phyloP scores from a whole-genome alignment of 1,140 invertebrate genomes.

The Dendroctonus ponderosae region DNA sequence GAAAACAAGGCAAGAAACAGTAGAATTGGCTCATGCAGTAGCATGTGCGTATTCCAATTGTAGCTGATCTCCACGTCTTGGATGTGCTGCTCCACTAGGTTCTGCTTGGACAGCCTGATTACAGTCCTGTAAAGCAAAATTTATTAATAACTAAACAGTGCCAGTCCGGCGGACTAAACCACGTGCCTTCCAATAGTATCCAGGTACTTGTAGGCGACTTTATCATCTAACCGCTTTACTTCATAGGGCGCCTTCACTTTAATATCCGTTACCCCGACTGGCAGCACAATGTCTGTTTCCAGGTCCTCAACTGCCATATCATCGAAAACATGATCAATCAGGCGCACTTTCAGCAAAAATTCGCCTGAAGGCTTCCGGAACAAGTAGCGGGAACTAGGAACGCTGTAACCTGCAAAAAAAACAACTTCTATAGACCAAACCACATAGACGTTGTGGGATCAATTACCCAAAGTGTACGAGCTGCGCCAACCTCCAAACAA shows the following conservation, averaged over 20 bases:
- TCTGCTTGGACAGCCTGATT: conserved; percentile 79
- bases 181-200: conserved; percentile 77
- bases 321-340: conserved; percentile 95
- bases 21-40: conserved; percentile 91
- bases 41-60: conserved; percentile 77
- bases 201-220: conserved; percentile 88
- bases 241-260: conserved; percentile 81
- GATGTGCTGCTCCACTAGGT: conserved; percentile 96
- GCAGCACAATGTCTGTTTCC: conserved; percentile 89
- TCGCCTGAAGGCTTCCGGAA: conserved; percentile 69
- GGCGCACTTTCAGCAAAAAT: conserved; percentile 86
- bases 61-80: conserved; percentile 88
- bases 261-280: conserved; percentile 85
- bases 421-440: background rate
- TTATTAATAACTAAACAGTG: background rate
- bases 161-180: background rate
- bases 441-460: background rate
- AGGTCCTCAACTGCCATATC: conserved; percentile 94
- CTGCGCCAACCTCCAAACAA: conserved; percentile 99
- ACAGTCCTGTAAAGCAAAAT: conserved; percentile 63
- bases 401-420: conserved; percentile 78
- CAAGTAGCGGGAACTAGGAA: conserved; percentile 95
- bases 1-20: conserved; percentile 86
- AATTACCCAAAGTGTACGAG: conserved; percentile 74
- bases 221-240: conserved; percentile 71